Percentiles rank a stretch among this genome's conserved stretches.
These are phyloP conservation scores for Psettodes erumei DNA, from an alignment of 2,113 vertebrate genomes.

Conservation along the genomic window DNA sequence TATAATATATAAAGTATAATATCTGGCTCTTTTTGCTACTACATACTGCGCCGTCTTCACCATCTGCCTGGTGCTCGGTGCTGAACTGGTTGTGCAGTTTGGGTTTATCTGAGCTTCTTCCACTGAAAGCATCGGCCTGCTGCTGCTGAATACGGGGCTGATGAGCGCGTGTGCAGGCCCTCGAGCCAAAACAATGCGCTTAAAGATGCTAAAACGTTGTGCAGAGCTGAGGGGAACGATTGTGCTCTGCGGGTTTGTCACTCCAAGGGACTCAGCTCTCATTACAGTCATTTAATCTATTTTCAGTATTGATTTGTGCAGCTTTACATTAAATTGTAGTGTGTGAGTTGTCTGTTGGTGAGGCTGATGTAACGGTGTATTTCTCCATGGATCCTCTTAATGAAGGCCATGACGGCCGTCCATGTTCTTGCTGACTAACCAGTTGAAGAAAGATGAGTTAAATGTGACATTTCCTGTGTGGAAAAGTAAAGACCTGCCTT, in stretches of 20 bases:
- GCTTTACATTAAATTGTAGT: conserved; percentile 10
- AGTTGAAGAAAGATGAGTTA: conserved; percentile 11
- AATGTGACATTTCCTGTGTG: conserved; percentile 2
- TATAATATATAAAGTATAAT: no score
- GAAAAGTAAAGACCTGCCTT: background rate
- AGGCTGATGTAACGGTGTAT: background rate
- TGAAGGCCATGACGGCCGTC: background rate
- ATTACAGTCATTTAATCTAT: conserved; percentile 3
- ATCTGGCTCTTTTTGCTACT: no score
- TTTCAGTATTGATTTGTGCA: conserved; percentile 11
- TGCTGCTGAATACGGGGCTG: no score
- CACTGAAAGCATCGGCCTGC: no score
- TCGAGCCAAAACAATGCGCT: background rate
- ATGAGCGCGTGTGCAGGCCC: no score
- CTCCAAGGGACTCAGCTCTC: background rate
- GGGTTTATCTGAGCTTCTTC: no score
- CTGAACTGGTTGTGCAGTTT: no score
- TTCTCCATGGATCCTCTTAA: background rate
- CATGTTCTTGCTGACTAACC: background rate
- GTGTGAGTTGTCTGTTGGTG: background rate
- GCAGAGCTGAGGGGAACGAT: no score
- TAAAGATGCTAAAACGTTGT: no score
- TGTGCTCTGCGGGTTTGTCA: no score
- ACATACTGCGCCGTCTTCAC: no score
- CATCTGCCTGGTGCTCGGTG: no score